These are phyloP conservation scores for Epinephelus fuscoguttatus DNA, from an alignment of 2,113 vertebrate genomes.

Conservation along the genomic window DNA sequence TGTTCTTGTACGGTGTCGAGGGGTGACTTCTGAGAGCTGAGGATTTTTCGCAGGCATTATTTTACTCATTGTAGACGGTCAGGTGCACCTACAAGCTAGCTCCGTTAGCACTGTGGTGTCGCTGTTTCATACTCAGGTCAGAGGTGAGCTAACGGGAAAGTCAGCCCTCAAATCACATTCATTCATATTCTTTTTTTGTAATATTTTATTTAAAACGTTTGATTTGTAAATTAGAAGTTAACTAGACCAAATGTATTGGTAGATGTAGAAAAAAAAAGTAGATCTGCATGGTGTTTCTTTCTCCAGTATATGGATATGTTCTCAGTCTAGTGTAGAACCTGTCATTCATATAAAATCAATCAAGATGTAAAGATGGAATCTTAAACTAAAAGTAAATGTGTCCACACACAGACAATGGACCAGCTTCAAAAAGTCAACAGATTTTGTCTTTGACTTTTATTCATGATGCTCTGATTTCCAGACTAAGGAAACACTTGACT, in stretches of 20 bases:
- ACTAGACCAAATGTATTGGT: too few species aligned
- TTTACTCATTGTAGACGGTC: neutral
- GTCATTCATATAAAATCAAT: neutral
- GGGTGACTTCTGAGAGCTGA: accelerated
- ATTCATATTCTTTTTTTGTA: neutral
- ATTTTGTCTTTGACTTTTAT: too few species aligned
- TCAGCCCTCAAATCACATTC: neutral
- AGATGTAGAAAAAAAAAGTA: too few species aligned
- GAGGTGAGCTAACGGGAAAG: neutral
- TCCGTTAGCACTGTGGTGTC: conserved; percentile 52
- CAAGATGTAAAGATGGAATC: neutral
- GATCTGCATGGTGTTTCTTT: too few species aligned
- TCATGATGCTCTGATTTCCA: neutral
- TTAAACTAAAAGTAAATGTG: neutral
- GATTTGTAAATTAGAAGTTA: neutral
- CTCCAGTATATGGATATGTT: neutral
- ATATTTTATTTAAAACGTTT: neutral
- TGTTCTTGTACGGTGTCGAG: neutral
- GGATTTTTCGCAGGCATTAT: accelerated
- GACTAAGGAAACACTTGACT: neutral
- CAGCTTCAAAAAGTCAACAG: neutral
- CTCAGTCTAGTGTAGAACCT: neutral
- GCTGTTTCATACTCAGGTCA: conserved; percentile 18
- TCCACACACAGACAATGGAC: neutral
- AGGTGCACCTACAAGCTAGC: conserved; percentile 21